Percentiles rank a stretch among this genome's conserved stretches.
Conservation (phyloP, 2,113 vertebrate species). For the Casuarius casuarius region DNA sequence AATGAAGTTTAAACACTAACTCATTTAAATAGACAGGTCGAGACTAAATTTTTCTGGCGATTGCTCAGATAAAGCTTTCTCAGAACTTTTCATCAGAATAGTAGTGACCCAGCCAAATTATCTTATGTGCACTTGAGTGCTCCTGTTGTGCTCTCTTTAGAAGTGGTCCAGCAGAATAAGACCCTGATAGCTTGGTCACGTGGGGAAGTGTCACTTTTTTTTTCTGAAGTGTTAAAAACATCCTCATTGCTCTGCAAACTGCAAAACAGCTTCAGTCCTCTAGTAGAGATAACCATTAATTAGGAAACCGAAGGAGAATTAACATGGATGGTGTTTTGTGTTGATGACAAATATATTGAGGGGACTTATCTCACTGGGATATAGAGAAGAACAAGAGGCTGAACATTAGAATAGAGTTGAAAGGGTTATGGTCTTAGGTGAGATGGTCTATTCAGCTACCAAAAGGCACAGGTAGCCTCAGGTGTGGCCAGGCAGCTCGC, state of each 20-base stretch:
- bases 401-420: too few relatives aligned
- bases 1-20: neutral
- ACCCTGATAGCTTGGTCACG: slow-evolving; percentile 11
- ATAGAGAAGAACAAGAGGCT: neutral
- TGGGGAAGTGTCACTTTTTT: neutral
- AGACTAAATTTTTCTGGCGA: neutral
- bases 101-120: neutral
- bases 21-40: neutral
- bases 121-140: neutral
- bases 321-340: neutral
- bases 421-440: neutral
- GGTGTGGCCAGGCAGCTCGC: fast-evolving
- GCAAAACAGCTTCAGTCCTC: neutral
- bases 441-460: neutral
- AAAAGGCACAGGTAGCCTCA: neutral
- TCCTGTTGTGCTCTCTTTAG: slow-evolving; percentile 1
- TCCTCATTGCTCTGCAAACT: slow-evolving; percentile 45
- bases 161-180: neutral
- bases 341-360: neutral
- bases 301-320: slow-evolving; percentile 1
- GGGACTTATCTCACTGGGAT: neutral
- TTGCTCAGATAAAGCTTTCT: neutral
- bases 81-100: neutral
- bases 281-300: slow-evolving; percentile 6
- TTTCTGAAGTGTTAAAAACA: slow-evolving; percentile 42